A percentile compares a stretch with the other conserved stretches of the same genome.
phyloP scores from a whole-genome alignment of 1,140 invertebrate genomes.

The Ceratosolen fusciceps region DNA sequence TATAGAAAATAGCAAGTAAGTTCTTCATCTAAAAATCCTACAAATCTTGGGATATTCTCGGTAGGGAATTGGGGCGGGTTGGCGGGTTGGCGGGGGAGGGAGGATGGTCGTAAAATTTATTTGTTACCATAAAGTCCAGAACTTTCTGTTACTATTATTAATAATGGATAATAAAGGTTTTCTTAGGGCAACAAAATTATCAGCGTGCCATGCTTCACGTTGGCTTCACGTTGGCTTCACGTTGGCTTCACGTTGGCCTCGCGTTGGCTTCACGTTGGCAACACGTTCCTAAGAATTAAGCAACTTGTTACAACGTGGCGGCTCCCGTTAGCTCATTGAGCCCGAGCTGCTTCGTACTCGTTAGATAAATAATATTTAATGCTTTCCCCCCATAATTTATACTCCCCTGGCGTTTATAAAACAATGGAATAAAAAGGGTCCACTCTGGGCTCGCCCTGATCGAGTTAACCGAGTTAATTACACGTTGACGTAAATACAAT shows the following conservation, averaged over 20 bases:
- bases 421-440: not conserved
- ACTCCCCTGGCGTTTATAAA: not conserved
- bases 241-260: too few species aligned
- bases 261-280: too few species aligned
- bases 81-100: too few species aligned
- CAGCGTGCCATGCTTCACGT: not conserved
- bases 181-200: not conserved
- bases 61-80: too few species aligned
- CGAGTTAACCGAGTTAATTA: not conserved
- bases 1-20: not conserved
- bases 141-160: not conserved
- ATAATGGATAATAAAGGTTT: conserved; percentile 6
- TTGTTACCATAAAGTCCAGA: not conserved
- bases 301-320: not conserved
- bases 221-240: too few species aligned
- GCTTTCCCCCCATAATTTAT: not conserved
- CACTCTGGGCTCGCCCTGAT: too few species aligned
- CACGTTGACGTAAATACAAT: not conserved
- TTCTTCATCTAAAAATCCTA: not conserved
- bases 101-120: not conserved
- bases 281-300: conserved; percentile 24
- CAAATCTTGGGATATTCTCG: not conserved
- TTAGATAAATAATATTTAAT: conserved; percentile 5
- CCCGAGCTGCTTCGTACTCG: not conserved
- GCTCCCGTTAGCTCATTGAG: not conserved